A percentile compares a stretch with the other conserved stretches of the same genome.
These are phyloP conservation scores for Vandiemenella viatica DNA, from an alignment of 2,888 invertebrate genomes.

Conservation along the genomic window DNA sequence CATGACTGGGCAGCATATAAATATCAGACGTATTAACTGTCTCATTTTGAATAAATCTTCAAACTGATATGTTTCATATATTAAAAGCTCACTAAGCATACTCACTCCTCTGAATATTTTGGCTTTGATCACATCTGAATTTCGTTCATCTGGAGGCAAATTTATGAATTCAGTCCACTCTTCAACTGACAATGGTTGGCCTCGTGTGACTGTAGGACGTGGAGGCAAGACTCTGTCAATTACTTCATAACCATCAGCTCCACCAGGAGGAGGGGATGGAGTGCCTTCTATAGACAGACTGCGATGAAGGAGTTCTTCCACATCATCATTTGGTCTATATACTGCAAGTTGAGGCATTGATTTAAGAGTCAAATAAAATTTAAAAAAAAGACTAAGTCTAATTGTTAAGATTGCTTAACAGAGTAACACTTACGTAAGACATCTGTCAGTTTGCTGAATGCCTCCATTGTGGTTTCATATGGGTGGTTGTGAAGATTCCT, in stretches of 20 bases:
- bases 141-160: conserved; percentile 61
- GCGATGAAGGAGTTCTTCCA: conserved; percentile 43
- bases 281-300: conserved; percentile 15
- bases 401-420: not conserved
- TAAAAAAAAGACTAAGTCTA: not conserved
- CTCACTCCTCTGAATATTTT: conserved; percentile 83
- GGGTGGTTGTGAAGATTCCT: conserved; percentile 50
- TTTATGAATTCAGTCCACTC: conserved; percentile 75
- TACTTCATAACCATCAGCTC: conserved; percentile 56
- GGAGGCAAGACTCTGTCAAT: conserved; percentile 48
- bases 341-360: conserved; percentile 15
- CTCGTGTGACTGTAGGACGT: conserved; percentile 50
- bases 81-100: too few species aligned
- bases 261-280: conserved; percentile 5
- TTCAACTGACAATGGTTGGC: conserved; percentile 52
- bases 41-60: too few species aligned
- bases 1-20: too few species aligned
- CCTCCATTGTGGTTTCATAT: conserved; percentile 67
- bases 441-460: conserved; percentile 75
- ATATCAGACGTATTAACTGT: too few species aligned
- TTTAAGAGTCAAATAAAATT: not conserved
- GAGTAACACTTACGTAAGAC: conserved; percentile 41
- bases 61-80: too few species aligned
- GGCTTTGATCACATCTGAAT: conserved; percentile 63
- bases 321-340: conserved; percentile 31